Percentiles rank a stretch among this genome's conserved stretches.
phyloP scores from a whole-genome alignment of 2,113 vertebrate species.

The Cryptotis parvus region DNA sequence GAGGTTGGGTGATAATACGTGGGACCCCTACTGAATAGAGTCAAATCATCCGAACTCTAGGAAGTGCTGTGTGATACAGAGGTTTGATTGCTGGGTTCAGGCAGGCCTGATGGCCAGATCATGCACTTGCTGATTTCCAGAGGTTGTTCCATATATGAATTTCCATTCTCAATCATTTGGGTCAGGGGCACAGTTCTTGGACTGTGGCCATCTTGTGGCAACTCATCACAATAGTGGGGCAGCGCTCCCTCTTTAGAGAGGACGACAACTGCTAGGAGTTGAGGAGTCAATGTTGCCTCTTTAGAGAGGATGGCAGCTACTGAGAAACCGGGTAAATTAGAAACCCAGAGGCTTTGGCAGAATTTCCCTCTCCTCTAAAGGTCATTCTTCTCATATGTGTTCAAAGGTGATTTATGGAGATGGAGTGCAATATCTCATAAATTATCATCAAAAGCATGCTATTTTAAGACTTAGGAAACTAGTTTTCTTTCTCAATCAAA shows the following conservation, averaged over 20 bases:
- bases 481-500: neutral
- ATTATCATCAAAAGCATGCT: neutral
- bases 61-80: neutral
- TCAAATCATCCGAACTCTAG: neutral
- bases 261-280: neutral
- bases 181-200: neutral
- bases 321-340: neutral
- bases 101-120: neutral
- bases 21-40: slow-evolving; percentile 4
- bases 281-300: too few species aligned
- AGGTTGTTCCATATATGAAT: neutral
- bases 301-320: slow-evolving; percentile 1
- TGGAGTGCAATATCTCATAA: neutral
- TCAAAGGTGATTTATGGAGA: slow-evolving; percentile 40
- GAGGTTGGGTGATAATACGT: neutral
- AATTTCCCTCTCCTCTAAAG: slow-evolving; percentile 22
- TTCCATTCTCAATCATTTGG: neutral
- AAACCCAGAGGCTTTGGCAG: neutral
- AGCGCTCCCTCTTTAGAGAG: slow-evolving; percentile 8
- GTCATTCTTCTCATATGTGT: neutral
- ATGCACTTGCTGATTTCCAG: neutral
- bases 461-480: slow-evolving; percentile 44
- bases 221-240: neutral
- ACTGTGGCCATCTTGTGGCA: neutral
- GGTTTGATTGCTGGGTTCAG: neutral